Evolutionary conservation across 2,113 vertebrate species (phyloP), one percentile per base, ranked within the genome.

Genomic region (Mohoua ochrocephala): DNA sequence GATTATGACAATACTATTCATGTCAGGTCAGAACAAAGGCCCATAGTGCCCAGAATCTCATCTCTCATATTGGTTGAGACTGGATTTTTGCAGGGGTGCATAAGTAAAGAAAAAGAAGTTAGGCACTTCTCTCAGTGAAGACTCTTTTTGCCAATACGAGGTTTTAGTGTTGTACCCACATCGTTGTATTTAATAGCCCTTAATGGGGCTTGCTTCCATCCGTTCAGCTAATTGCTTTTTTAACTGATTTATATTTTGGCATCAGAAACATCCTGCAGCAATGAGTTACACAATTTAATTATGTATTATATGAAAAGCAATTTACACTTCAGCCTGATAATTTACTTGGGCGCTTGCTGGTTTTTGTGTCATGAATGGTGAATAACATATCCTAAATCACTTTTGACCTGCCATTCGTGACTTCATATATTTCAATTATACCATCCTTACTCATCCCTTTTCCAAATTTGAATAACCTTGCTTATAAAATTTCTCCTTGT

Each of bases 201-300:
- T 91, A 92, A 94, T 86, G 71, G 50, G n/a, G 49, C 23, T 94
- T 93, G 80, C 45, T 94, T 91, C n/a, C 71, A 84, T 80, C 78
- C 14, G 0, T 73, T 94, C 63, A 86, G 39, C 37, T 96, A 93
- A 95, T 93, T 92, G 85, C 67, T 86, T 91, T 95, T 91, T 86
- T 54, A 94, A 88, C 33, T 74, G 79, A 93, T 96, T 94, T 93
- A 70, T 94, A 80, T 74, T 88, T 96, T 93, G 86, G 85, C 83
- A 86, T 92, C 42, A 63, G 84, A 91, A 95, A 86, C 83, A 88
- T 92, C 85, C 94, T 91, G 37, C 57, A 92, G 91, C 94, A 90
- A 83, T 65, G 92, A 91, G 82, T 92, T 94, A 92, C 31, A 63
- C 68, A 88, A 92, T 93, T 92, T 88, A 95, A 94, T 93, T 95